Evolutionary conservation across 2,888 invertebrate species (phyloP).

Genomic region (Amphipyra tragopoginis): DNA sequence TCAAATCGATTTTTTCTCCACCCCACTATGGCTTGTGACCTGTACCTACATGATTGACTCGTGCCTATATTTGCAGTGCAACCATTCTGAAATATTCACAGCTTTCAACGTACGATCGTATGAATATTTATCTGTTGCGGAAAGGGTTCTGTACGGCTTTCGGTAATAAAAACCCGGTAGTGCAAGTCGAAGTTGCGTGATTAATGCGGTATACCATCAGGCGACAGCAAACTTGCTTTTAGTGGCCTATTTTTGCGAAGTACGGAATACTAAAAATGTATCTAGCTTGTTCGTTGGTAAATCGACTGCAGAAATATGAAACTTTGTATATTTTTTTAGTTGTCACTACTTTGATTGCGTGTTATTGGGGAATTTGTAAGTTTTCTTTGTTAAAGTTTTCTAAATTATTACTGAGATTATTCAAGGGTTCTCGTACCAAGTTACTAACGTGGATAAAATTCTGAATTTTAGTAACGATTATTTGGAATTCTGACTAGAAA

Average conservation of each 20-base stretch:
- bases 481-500: neutral
- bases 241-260: slow-evolving; percentile 31
- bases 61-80: slow-evolving; percentile 22
- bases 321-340: slow-evolving; percentile 2
- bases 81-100: slow-evolving; percentile 26
- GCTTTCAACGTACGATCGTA: slow-evolving; percentile 5
- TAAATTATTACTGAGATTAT: neutral
- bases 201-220: slow-evolving; percentile 35
- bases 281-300: slow-evolving; percentile 16
- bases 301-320: slow-evolving; percentile 11
- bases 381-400: neutral
- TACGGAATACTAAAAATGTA: slow-evolving; percentile 31
- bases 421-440: neutral
- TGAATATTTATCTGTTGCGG: slow-evolving; percentile 24
- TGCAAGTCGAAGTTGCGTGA: slow-evolving; percentile 38
- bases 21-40: slow-evolving; percentile 22
- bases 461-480: neutral
- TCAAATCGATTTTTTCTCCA: slow-evolving; percentile 34
- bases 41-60: slow-evolving; percentile 28
- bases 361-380: neutral
- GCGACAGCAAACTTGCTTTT: slow-evolving; percentile 33
- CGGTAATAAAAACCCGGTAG: slow-evolving; percentile 23
- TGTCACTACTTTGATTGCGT: neutral
- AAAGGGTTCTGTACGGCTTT: slow-evolving; percentile 16
- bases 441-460: neutral